Conservation (phyloP, 2,888 invertebrate species). For the Epirrhoe tristata region DNA sequence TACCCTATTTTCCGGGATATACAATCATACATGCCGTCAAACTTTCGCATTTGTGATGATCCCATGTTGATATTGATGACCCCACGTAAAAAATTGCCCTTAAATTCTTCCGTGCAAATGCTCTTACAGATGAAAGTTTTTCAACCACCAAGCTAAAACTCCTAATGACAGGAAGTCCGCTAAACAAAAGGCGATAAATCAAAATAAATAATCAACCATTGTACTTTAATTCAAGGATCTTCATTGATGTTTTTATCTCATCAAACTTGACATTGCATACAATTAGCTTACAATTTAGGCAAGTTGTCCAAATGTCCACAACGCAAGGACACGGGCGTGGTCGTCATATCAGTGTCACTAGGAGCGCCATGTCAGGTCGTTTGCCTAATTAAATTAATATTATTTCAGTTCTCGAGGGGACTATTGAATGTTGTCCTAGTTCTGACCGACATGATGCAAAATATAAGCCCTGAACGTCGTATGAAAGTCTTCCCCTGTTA, state of each 20-base stretch:
- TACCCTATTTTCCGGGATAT: too few species aligned
- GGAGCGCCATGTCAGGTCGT: conserved; percentile 21
- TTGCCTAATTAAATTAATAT: conserved; percentile 26
- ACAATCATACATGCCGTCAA: too few species aligned
- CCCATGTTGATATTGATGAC: too few species aligned
- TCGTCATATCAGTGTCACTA: conserved; percentile 13
- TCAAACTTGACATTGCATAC: not conserved
- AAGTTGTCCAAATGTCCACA: not conserved
- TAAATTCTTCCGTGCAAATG: too few species aligned
- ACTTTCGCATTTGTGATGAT: too few species aligned
- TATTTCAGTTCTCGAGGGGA: conserved; percentile 11
- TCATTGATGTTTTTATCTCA: not conserved
- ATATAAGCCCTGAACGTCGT: too few species aligned
- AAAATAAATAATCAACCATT: not conserved
- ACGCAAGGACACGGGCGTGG: conserved; percentile 30
- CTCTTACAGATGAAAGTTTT: too few species aligned
- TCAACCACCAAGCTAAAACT: too few species aligned
- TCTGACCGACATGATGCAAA: not conserved
- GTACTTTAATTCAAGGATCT: not conserved
- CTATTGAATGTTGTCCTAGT: conserved; percentile 17
- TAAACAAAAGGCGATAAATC: not conserved
- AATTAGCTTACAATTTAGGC: not conserved
- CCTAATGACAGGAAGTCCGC: not conserved
- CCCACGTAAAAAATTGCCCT: too few species aligned
- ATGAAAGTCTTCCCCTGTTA: too few species aligned